Evolutionary conservation across 2,113 vertebrate genomes (phyloP), one percentile per base, ranked within the genome.

Genomic region (Asarcornis scutulata): DNA sequence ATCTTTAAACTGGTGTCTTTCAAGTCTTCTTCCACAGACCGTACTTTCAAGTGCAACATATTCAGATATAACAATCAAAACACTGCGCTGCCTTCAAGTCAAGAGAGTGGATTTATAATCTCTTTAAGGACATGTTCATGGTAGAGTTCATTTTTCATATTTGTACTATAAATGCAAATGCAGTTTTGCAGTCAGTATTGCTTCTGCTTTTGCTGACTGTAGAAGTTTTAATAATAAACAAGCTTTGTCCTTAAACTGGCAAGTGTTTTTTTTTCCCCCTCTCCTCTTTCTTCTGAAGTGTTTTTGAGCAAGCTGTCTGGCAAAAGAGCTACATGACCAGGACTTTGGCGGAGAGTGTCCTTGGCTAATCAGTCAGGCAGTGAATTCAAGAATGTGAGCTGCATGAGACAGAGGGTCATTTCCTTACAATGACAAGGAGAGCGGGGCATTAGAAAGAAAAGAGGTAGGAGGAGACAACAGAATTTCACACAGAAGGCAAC

Each of bases 81-180:
- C 36, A 71, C 93, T 66, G 60, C 56, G 81, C 67, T 58, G 56
- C 75, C 74, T 42, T 97, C 77, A 62, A 97, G 95, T 95, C 96
- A 96, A 94, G 91, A 84, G 87, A 90, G 88, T 72, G 93, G 95
- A 98, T 98, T 98, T 97, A 98, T 97, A 97, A 95, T 96, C 95
- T 95, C 95, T 97, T 97, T 97, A 97, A 98, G 86, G 91, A 97
- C 95, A 91, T 38, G 83, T 93, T 97, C 2, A 1, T 88, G 93
- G 91, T 91, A 89, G 92, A 95, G 95, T 94, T 97, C 96, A 97
- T 98, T 98, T 98, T 97, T 98, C 97, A 97, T 97, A 96, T 97
- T 97, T 98, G 97, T 95, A 97, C 97, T 98, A 97, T 97, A 98
- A 98, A 98, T 98, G 97, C 97, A 98, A 98, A 98, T 97, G 94